phyloP scores from a whole-genome alignment of 2,113 vertebrate genomes.

The Urocynchramus pylzowi region DNA sequence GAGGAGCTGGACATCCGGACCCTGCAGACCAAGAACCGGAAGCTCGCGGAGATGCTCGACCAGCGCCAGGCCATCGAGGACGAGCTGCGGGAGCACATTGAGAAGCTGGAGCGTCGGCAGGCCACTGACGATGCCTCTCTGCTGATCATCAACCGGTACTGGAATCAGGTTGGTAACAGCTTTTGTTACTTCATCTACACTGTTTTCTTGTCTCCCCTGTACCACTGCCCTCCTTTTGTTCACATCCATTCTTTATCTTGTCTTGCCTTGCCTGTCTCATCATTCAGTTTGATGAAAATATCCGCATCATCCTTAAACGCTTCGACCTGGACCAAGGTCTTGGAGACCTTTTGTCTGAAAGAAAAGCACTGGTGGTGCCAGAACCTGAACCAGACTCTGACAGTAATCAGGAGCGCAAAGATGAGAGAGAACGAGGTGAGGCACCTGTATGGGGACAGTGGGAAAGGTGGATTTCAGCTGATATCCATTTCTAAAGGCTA shows the following conservation, averaged over 20 bases:
- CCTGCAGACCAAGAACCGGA: constrained; percentile 92
- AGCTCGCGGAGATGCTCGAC: constrained; percentile 90
- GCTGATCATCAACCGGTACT: constrained; percentile 93
- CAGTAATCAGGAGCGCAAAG: constrained; percentile 91
- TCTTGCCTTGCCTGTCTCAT: background rate
- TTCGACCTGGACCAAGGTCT: constrained; percentile 83
- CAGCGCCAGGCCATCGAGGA: constrained; percentile 94
- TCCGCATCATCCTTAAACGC: constrained; percentile 83
- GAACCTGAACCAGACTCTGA: constrained; percentile 93
- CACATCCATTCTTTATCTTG: background rate
- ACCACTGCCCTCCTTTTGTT: background rate
- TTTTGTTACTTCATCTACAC: background rate
- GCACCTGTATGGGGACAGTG: background rate
- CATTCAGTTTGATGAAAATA: constrained; percentile 90
- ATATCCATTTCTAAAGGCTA: background rate
- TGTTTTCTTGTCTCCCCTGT: background rate
- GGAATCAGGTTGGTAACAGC: constrained; percentile 85
- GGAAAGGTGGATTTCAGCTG: background rate
- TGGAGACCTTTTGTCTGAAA: constrained; percentile 80
- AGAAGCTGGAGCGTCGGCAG: constrained; percentile 91
- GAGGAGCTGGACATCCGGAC: constrained; percentile 95
- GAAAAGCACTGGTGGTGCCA: constrained; percentile 77
- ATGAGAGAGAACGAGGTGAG: constrained; percentile 76
- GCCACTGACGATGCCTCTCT: constrained; percentile 94
- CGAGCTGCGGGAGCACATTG: constrained; percentile 91